phyloP scores from a whole-genome alignment of 2,888 invertebrate genomes.

The Tanytarsus gracilentus region DNA sequence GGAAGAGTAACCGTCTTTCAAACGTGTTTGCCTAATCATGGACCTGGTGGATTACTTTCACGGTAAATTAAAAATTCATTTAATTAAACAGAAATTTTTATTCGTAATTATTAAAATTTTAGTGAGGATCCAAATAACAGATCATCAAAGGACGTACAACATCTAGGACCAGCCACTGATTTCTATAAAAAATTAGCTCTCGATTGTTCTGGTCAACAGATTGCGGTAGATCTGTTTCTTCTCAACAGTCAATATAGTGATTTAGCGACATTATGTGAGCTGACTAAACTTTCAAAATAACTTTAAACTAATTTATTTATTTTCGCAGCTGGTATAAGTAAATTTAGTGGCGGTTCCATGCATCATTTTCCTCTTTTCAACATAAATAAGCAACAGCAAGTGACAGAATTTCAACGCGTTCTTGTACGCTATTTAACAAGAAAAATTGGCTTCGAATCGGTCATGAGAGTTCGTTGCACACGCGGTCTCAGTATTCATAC shows the following conservation, averaged over 20 bases:
- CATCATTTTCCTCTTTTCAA: constrained; percentile 87
- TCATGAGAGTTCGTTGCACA: constrained; percentile 93
- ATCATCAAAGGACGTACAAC: constrained; percentile 69
- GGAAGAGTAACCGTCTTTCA: constrained; percentile 94
- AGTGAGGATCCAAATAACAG: constrained; percentile 83
- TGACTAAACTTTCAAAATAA: background rate
- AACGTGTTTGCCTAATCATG: constrained; percentile 73
- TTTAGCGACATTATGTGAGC: constrained; percentile 81
- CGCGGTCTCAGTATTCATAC: constrained; percentile 90
- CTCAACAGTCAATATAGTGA: constrained; percentile 90
- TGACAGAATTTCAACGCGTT: constrained; percentile 64
- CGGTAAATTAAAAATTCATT: constrained; percentile 42
- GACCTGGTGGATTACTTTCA: constrained; percentile 77
- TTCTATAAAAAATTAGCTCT: constrained; percentile 94
- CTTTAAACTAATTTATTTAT: constrained; percentile 15
- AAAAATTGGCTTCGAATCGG: constrained; percentile 98
- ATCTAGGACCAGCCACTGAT: constrained; percentile 91
- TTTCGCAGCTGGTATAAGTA: constrained; percentile 71
- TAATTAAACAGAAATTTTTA: background rate
- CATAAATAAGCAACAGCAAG: constrained; percentile 57
- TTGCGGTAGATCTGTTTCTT: constrained; percentile 91
- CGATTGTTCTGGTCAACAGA: constrained; percentile 93
- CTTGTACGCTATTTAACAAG: constrained; percentile 84
- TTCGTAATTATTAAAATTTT: constrained; percentile 31
- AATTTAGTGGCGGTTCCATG: constrained; percentile 90